Evolutionary conservation across 2,888 invertebrate genomes (phyloP), one percentile per base, ranked within the genome.

Genomic region (Villa cingulata): DNA sequence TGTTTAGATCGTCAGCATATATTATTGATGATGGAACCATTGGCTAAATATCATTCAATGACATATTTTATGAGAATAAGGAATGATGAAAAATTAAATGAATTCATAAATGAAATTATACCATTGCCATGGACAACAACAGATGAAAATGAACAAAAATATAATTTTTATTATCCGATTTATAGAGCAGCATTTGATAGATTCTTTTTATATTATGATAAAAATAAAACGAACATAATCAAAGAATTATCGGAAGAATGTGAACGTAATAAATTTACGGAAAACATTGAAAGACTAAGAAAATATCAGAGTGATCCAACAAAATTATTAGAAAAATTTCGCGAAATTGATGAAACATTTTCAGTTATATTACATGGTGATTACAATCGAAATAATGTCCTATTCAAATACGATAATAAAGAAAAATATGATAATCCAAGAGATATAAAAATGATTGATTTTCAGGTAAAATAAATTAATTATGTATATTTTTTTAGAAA

Each of bases 371-470:
- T 63, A 10, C 68, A 68, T 48, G 68, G 68, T 15, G 68, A 68
- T 44, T 68, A 59, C 48, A 67, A 67, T 56, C 60, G 69, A 3
- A 68, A 69, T 54, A 68, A 68, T 55, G 66, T 69, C 3, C 53
- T 68, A 34, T 68, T 68, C 48, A 59, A 59, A 23, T 62, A 64
- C 51, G 57, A 57, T 2, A 43, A 19, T 10, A 19, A 41, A 9
- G 45, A 48, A 15, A 51, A 41, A 14, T 51, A 40, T 44, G 51
- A 48, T 19, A 32, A 52, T 46, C 55, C 57, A 1, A 58, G 57
- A 29, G 55, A 56, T 53, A 54, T 62, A 2, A 62, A 60, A 54
- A 57, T 67, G 59, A 64, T 68, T 48, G 68, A 68, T 53, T 68
- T 66, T 54, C 67, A 68, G 56, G 62, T 60, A n/a, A n/a, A n/a